Evolutionary conservation across 2,888 invertebrate genomes (phyloP).

Genomic region (Dinocampus coccinellae): DNA sequence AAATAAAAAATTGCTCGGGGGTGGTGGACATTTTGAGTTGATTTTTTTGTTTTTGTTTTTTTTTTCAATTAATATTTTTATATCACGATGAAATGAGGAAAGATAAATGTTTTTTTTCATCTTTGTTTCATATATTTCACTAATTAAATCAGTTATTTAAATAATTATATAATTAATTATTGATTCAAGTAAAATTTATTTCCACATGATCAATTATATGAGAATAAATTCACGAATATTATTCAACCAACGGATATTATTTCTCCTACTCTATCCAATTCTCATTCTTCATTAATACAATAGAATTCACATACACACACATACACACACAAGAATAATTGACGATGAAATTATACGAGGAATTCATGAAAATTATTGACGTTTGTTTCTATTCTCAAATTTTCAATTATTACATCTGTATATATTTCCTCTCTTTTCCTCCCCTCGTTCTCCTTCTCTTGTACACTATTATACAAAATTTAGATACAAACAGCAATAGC

Average conservation of each 20-base stretch:
- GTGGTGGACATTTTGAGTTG: too few species aligned
- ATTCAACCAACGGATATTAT: neutral
- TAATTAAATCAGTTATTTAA: too few species aligned
- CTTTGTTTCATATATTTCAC: too few species aligned
- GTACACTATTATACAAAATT: neutral
- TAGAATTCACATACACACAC: neutral
- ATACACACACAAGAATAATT: neutral
- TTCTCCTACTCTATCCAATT: neutral
- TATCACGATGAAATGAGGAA: too few species aligned
- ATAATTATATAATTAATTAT: too few species aligned
- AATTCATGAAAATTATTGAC: constrained; percentile 32
- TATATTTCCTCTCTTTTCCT: neutral
- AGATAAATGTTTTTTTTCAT: too few species aligned
- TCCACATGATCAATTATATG: neutral
- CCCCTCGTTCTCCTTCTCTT: neutral
- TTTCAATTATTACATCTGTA: neutral
- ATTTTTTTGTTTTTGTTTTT: too few species aligned
- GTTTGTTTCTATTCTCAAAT: constrained; percentile 28
- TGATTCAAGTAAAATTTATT: neutral
- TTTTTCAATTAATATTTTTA: too few species aligned
- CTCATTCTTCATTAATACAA: neutral
- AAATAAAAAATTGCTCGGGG: too few species aligned
- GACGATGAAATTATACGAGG: constrained; percentile 4
- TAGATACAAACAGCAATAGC: neutral
- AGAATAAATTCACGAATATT: neutral